Evolutionary conservation across 2,113 vertebrate genomes (phyloP).

Genomic region (Onychostruthus taczanowskii): DNA sequence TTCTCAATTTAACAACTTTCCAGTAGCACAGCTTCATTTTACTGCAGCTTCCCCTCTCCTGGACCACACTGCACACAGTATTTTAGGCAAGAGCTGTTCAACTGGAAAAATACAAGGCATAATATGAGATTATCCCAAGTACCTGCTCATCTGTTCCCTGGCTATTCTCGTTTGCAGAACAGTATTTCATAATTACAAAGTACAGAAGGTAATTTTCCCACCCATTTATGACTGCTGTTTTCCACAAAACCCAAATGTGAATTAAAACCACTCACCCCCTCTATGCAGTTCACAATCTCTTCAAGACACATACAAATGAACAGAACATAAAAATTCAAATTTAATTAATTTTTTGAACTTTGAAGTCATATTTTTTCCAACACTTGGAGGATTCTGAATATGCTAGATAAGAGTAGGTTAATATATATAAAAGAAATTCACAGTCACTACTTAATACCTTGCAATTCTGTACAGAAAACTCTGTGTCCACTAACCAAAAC

Average conservation of each 20-base stretch:
- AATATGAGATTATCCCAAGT: background rate
- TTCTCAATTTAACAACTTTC: background rate
- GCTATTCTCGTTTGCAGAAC: background rate
- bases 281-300: background rate
- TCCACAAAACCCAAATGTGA: background rate
- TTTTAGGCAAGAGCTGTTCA: background rate
- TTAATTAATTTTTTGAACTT: background rate
- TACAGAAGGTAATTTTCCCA: background rate
- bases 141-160: background rate
- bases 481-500: background rate
- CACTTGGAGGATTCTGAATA: background rate
- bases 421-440: background rate
- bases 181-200: background rate
- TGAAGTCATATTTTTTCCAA: background rate
- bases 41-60: background rate
- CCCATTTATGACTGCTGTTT: background rate
- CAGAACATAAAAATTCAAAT: background rate
- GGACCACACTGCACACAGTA: background rate
- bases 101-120: background rate
- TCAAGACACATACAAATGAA: background rate
- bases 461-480: background rate
- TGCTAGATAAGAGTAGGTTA: background rate
- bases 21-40: background rate
- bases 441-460: background rate
- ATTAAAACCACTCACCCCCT: background rate